Conservation (phyloP, 2,888 invertebrate genomes). For the Platynereis dumerilii region DNA sequence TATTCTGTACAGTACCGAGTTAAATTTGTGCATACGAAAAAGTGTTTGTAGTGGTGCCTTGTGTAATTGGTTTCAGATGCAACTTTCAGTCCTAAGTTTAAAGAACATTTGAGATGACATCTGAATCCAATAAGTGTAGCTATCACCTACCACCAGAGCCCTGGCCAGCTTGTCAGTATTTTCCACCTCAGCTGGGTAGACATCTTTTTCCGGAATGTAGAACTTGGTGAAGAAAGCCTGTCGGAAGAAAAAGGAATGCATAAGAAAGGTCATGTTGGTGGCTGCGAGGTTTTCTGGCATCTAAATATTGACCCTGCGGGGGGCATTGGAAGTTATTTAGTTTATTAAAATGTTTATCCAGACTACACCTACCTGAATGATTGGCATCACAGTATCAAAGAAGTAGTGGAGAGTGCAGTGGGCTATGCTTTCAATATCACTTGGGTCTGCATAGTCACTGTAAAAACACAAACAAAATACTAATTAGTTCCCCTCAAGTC, state of each 20-base stretch:
- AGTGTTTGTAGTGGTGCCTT: no score
- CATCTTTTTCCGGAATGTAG: constrained; percentile 57
- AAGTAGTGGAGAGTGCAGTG: constrained; percentile 60
- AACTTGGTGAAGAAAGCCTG: constrained; percentile 60
- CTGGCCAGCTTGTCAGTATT: constrained; percentile 60
- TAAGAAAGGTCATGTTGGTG: neutral
- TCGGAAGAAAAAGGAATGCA: constrained; percentile 7
- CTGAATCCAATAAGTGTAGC: neutral
- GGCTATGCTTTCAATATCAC: constrained; percentile 41
- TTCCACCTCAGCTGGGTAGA: constrained; percentile 58
- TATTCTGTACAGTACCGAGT: no score
- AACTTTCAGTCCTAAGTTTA: no score
- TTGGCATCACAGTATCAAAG: constrained; percentile 59
- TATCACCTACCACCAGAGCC: constrained; percentile 51
- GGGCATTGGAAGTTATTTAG: neutral
- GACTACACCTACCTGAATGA: constrained; percentile 45
- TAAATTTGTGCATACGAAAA: no score
- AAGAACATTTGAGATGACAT: no score
- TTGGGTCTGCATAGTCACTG: constrained; percentile 35
- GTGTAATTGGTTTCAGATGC: no score
- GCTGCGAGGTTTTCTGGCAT: neutral
- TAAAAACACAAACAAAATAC: neutral
- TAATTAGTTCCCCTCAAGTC: no score
- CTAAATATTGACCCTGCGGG: neutral
- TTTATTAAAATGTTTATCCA: neutral